Evolutionary conservation across 2,797 vertebrate species (phyloP), one percentile per base, ranked within the genome.

Genomic region (Cottoperca gobio): DNA sequence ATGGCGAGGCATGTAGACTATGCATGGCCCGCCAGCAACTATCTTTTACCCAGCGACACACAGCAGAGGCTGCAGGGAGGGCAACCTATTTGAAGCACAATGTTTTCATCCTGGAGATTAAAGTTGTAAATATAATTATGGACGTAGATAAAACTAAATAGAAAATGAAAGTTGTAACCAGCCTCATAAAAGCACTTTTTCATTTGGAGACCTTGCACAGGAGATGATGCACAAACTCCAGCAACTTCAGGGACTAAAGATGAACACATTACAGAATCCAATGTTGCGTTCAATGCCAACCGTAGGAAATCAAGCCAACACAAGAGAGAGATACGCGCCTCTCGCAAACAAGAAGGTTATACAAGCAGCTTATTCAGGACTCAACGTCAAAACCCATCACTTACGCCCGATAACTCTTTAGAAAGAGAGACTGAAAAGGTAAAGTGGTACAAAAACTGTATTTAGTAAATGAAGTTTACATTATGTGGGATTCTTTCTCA

Each of bases 1-100:
- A 50, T 7, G 83, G 72, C 55, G 64, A 86, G 79, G 88, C 78
- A 92, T 88, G 78, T 55, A 23, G 81, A 77, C 75, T 85, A 89
- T 88, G 79, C 70, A 72, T 74, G 66, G 37, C 39, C 65, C 65
- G 53, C 28, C 57, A 42, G 28, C 49, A 53, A 63, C 35, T 55
- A 77, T 19, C 7, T 48, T 66, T 69, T 28, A 21, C 50, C 48
- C 31, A 12, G 7, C 50, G 62, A 60, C 83, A 78, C 54, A 54
- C 24, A 77, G 61, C 60, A 71, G 60, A 74, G 55, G 42, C 49
- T 8, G 26, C 35, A 28, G 24, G 28, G 14, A 70, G 35, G 45
- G 53, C 12, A 35, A 28, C 26, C 43, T 70, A 54, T 45, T 48
- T 73, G 33, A 71, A 61, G 26, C 49, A 33, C 26, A 43, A 19